Conservation (phyloP, 1,140 invertebrate genomes). For the Lepidurus couesii region DNA sequence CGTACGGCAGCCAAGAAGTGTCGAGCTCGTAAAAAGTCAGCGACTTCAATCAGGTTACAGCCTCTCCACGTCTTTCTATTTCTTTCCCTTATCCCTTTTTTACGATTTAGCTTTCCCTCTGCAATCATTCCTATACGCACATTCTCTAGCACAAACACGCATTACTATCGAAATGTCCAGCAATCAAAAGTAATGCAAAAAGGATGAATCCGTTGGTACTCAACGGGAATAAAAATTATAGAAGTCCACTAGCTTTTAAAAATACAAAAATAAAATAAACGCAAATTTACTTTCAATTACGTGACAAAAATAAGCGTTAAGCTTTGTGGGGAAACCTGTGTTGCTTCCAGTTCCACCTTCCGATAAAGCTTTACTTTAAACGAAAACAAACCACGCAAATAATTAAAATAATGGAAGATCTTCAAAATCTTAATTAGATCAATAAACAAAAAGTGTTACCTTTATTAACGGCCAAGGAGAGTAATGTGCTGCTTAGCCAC, state of each 20-base stretch:
- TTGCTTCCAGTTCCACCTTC: no score
- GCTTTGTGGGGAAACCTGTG: no score
- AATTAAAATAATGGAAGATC: no score
- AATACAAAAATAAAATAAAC: neutral
- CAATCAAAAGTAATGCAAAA: constrained; percentile 5
- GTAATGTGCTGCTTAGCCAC: no score
- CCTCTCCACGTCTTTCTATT: constrained; percentile 15
- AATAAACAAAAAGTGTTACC: no score
- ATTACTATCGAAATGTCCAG: neutral
- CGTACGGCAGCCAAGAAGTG: constrained; percentile 17
- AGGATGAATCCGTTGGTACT: neutral
- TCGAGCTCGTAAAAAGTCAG: constrained; percentile 15
- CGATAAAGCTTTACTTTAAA: no score
- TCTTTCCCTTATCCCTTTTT: neutral
- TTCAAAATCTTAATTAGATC: no score
- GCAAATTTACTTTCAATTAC: no score
- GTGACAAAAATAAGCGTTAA: no score
- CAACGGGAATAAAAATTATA: neutral
- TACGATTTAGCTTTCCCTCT: constrained; percentile 1
- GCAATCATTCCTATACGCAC: constrained; percentile 12
- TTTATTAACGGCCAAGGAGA: no score
- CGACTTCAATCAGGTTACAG: constrained; percentile 21
- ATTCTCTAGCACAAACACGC: neutral
- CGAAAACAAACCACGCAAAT: no score
- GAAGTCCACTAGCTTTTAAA: neutral